Conservation (phyloP, 2,888 invertebrate genomes). For the Limenitis camilla region DNA sequence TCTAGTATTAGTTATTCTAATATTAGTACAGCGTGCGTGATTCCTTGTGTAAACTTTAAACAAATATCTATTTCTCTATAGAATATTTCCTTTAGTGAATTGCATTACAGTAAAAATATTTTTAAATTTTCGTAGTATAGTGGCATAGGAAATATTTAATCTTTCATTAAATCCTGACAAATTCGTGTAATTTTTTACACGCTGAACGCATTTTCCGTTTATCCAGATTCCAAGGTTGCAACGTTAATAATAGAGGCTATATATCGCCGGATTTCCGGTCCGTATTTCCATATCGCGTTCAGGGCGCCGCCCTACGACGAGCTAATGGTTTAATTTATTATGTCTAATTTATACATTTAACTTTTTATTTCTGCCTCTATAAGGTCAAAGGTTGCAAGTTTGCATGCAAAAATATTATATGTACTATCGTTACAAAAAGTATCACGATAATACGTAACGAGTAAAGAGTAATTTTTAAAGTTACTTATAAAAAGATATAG, state of each 20-base stretch:
- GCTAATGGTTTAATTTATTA: conserved; percentile 21
- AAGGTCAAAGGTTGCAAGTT: conserved; percentile 1
- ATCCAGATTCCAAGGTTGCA: conserved; percentile 42
- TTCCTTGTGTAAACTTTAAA: too few relatives aligned
- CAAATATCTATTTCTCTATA: too few relatives aligned
- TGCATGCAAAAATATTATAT: background rate
- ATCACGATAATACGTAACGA: too few relatives aligned
- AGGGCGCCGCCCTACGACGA: conserved; percentile 31
- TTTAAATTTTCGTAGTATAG: too few relatives aligned
- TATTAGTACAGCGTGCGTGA: too few relatives aligned
- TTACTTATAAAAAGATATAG: too few relatives aligned
- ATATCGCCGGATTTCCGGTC: conserved; percentile 55
- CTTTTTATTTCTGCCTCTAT: background rate
- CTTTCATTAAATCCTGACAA: too few relatives aligned
- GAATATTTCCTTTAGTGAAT: too few relatives aligned
- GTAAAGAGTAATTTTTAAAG: too few relatives aligned
- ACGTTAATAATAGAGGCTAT: conserved; percentile 37
- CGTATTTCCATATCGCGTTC: conserved; percentile 45
- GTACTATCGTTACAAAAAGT: background rate
- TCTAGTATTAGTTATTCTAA: too few relatives aligned
- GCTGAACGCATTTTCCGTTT: conserved; percentile 15
- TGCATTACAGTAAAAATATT: too few relatives aligned
- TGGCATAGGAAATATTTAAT: too few relatives aligned
- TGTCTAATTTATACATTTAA: conserved; percentile 11
- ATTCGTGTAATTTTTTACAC: background rate